phyloP scores from a whole-genome alignment of 1,140 invertebrate species.

The Centruroides vittatus region DNA sequence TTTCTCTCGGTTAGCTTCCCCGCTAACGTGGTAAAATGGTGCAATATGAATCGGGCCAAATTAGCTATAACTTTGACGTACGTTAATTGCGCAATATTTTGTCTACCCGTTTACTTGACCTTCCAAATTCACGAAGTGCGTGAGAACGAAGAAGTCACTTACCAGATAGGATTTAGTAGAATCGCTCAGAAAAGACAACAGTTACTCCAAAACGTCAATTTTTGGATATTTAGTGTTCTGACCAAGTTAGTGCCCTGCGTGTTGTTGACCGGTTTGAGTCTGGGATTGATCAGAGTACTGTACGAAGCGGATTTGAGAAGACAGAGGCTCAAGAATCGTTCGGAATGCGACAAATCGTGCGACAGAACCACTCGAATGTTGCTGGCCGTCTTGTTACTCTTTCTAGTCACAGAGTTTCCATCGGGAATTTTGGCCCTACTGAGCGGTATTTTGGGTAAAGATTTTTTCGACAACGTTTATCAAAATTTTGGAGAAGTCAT shows the following conservation, averaged over 20 bases:
- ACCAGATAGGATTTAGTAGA: constrained; percentile 44
- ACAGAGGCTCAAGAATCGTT: constrained; percentile 8
- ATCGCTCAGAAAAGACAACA: constrained; percentile 39
- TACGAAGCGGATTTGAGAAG: constrained; percentile 46
- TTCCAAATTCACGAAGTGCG: constrained; percentile 31
- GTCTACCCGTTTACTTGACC: constrained; percentile 36
- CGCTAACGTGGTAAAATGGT: constrained; percentile 12
- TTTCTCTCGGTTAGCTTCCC: constrained; percentile 60
- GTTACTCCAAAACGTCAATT: constrained; percentile 52
- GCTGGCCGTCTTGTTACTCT: constrained; percentile 53
- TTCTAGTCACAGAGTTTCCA: constrained; percentile 44
- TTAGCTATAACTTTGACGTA: constrained; percentile 58
- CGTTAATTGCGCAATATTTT: constrained; percentile 54
- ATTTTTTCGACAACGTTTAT: constrained; percentile 63
- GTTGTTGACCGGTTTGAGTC: constrained; percentile 62
- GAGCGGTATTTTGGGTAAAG: constrained; percentile 48
- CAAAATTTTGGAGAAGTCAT: constrained; percentile 52
- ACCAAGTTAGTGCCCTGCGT: constrained; percentile 71
- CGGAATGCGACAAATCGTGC: constrained; percentile 2
- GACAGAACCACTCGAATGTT: constrained; percentile 82
- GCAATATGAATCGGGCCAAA: constrained; percentile 40
- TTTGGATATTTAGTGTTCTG: constrained; percentile 72
- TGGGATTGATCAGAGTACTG: constrained; percentile 49
- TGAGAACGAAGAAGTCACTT: constrained; percentile 35
- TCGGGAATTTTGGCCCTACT: constrained; percentile 69